A percentile compares a stretch with the other conserved stretches of the same genome.
These are phyloP conservation scores for Glyptemys insculpta DNA, from an alignment of 2,797 vertebrate genomes.

Conservation along the genomic window DNA sequence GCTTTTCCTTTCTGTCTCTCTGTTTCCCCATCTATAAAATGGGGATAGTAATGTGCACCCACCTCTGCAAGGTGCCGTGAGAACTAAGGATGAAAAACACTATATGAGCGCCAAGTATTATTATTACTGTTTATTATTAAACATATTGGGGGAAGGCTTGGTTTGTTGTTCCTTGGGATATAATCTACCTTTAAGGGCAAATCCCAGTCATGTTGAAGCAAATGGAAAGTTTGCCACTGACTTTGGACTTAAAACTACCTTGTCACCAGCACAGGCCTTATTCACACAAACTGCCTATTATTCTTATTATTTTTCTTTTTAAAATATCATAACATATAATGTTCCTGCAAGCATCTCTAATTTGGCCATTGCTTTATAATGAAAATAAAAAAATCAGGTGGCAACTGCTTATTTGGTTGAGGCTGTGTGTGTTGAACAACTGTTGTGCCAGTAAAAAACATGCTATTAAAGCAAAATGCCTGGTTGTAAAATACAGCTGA, in stretches of 20 bases:
- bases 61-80: background rate
- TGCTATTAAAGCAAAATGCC: background rate
- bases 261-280: background rate
- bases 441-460: background rate
- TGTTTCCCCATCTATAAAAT: background rate
- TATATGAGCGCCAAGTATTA: rapidly evolving
- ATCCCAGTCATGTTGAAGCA: background rate
- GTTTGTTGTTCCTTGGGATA: background rate
- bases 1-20: background rate
- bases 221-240: background rate
- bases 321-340: background rate
- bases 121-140: rapidly evolving
- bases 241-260: background rate
- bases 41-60: background rate
- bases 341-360: background rate
- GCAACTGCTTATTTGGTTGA: background rate
- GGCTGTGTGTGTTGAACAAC: background rate
- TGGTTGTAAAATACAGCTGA: background rate
- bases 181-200: background rate
- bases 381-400: background rate
- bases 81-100: background rate
- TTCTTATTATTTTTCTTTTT: background rate
- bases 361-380: background rate
- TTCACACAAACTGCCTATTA: background rate
- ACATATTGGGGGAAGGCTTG: background rate